Evolutionary conservation across 2,888 invertebrate genomes (phyloP), one percentile per base, ranked within the genome.

Genomic region (Aelia acuminata): DNA sequence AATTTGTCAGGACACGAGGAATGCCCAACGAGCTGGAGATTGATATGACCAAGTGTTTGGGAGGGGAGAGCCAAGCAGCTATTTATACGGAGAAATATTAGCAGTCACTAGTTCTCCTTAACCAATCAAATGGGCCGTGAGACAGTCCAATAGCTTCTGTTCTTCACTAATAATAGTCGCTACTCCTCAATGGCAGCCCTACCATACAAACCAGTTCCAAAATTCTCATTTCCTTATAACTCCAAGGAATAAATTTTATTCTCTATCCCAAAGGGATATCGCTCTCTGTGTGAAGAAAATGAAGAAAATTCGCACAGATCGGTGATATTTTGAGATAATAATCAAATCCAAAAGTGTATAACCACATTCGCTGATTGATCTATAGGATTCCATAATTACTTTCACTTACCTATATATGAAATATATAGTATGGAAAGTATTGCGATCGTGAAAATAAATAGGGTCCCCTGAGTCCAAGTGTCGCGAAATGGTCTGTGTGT

Each of bases 61-160:
- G 80, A 18, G 80, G 80, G 43, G 80, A 80, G 43, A 43, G 43
- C 35, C 35, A 43, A 35, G 43, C 31, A 10, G 75, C 80, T 80
- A 80, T 80, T 80, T 80, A 80, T 80, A 80, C 80, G 10, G n/a
- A 80, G 80, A 80, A 80, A 80, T 80, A 80, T 80, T 80, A 80
- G 80, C 80, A 43, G 80, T n/a, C 43, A 80, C 80, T 43, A 80
- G 80, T 80, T 80, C 80, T 43, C 80, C 80, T 80, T 80, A 80
- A 43, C 80, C 80, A 43, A 43, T 80, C 39, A 80, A 80, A 80
- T 80, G 80, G 43, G 80, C 15, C 80, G 22, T 80, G 80, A 80
- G 80, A 80, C 80, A 80, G 80, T 22, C 80, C 43, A 39, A 80
- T 80, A 43, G 80, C 39, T 80, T 43, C 43, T 43, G 39, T n/a